phyloP scores from a whole-genome alignment of 1,140 invertebrate genomes.

The Colletes latitarsis region DNA sequence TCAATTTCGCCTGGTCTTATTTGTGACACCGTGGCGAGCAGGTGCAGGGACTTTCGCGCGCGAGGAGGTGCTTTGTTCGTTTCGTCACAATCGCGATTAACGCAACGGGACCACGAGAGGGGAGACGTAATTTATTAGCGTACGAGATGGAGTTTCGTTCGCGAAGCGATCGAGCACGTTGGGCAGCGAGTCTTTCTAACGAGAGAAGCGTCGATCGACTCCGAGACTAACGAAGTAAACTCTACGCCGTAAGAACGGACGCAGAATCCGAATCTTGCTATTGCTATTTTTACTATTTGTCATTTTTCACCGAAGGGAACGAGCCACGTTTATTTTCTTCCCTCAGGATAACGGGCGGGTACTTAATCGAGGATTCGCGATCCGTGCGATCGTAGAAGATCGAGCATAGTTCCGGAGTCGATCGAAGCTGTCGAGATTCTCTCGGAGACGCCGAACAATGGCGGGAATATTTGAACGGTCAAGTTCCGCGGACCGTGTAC shows the following conservation, averaged over 20 bases:
- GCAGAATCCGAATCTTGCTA: neutral
- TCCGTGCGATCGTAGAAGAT: neutral
- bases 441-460: neutral
- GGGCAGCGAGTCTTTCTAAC: neutral
- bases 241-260: neutral
- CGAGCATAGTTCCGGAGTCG: neutral
- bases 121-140: constrained; percentile 15
- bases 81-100: constrained; percentile 6
- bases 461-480: no score
- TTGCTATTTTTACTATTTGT: neutral
- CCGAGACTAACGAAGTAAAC: neutral
- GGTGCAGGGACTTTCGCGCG: no score
- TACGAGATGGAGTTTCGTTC: neutral
- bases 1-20: constrained; percentile 1
- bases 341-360: neutral
- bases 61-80: neutral
- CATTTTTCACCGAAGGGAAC: neutral
- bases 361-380: neutral
- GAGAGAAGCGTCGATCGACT: neutral
- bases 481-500: no score
- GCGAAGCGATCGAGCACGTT: neutral
- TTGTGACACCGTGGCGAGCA: neutral
- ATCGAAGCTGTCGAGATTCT: neutral
- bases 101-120: constrained; percentile 36
- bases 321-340: neutral